phyloP scores from a whole-genome alignment of 2,888 invertebrate genomes.

The Drosophila nr. perissopoda region DNA sequence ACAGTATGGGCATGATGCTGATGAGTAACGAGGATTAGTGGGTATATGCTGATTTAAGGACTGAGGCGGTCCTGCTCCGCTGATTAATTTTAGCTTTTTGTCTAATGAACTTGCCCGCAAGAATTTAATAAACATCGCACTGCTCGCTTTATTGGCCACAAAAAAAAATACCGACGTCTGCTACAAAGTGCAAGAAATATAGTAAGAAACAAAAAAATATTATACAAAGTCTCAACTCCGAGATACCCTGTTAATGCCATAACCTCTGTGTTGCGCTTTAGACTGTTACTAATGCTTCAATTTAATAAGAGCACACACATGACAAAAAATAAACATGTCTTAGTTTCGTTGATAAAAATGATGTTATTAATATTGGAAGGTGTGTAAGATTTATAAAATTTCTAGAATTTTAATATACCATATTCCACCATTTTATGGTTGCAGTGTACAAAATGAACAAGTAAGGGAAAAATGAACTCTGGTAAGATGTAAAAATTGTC shows the following conservation, averaged over 20 bases:
- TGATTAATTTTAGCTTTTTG: conserved; percentile 78
- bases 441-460: conserved; percentile 38
- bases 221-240: background rate
- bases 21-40: conserved; percentile 17
- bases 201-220: conserved; percentile 25
- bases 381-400: background rate
- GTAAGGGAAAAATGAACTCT: conserved; percentile 60
- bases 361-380: background rate
- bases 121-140: conserved; percentile 72
- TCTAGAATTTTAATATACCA: background rate
- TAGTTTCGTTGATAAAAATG: background rate
- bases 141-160: conserved; percentile 61
- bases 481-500: conserved; percentile 81
- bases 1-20: conserved; percentile 54
- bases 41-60: background rate
- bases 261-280: background rate
- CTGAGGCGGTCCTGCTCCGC: conserved; percentile 1
- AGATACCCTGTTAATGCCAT: background rate
- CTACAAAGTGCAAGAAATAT: conserved; percentile 45
- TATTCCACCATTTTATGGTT: background rate
- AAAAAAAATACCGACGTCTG: conserved; percentile 56
- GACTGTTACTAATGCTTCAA: background rate
- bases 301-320: background rate
- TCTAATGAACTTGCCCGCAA: conserved; percentile 74
- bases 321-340: background rate